A percentile compares a stretch with the other conserved stretches of the same genome.
phyloP scores from a whole-genome alignment of 2,797 vertebrate species.

The Gymnoscopelus braueri region DNA sequence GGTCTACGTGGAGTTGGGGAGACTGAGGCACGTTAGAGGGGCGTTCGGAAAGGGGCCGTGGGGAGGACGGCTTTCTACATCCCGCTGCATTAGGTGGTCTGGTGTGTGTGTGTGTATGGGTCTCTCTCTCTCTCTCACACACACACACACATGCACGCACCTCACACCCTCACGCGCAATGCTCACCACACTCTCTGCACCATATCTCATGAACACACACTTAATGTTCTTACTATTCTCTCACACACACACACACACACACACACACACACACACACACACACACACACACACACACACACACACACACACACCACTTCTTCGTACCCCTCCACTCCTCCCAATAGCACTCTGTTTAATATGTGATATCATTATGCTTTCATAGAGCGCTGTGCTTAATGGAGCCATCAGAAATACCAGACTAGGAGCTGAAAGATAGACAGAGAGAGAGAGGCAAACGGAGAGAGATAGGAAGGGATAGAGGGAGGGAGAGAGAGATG shows the following conservation, averaged over 20 bases:
- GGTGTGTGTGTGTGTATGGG: not conserved
- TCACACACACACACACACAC: constrained; percentile 15
- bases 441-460: constrained; percentile 41
- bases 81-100: constrained; percentile 72
- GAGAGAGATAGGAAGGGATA: constrained; percentile 42
- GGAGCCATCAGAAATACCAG: constrained; percentile 61
- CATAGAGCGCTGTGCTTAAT: constrained; percentile 64
- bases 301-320: constrained; percentile 29
- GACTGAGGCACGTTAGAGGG: constrained; percentile 74
- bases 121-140: constrained; percentile 25
- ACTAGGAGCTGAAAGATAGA: constrained; percentile 45
- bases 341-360: constrained; percentile 58
- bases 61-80: constrained; percentile 75
- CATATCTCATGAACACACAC: too few species aligned
- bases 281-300: constrained; percentile 22
- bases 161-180: constrained; percentile 11
- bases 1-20: constrained; percentile 62
- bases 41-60: constrained; percentile 74
- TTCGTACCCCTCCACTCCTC: constrained; percentile 30
- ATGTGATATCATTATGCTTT: constrained; percentile 74
- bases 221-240: not conserved
- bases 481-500: constrained; percentile 1
- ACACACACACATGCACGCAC: constrained; percentile 23
- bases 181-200: too few species aligned
- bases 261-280: constrained; percentile 13